A percentile compares a stretch with the other conserved stretches of the same genome.
Conservation (phyloP, 2,113 vertebrate genomes). For the Oreotrochilus melanogaster region DNA sequence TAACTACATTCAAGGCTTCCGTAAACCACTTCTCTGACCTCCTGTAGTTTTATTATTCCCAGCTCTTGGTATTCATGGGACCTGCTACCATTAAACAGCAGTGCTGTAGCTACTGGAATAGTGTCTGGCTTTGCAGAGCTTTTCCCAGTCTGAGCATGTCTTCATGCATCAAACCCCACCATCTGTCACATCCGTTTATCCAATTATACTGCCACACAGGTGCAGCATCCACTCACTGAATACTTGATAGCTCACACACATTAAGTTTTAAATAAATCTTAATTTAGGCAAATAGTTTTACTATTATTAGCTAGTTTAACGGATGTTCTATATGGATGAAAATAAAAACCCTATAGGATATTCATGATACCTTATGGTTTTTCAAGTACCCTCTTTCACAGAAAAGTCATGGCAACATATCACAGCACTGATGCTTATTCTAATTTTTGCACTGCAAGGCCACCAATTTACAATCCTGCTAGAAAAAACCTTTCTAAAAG, state of each 20-base stretch:
- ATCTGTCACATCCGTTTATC: conserved; percentile 55
- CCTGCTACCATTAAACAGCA: not conserved
- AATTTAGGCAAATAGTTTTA: conserved; percentile 1
- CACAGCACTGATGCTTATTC: not conserved
- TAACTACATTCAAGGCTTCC: not conserved
- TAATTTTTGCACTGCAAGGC: not conserved
- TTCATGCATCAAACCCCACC: conserved; percentile 34
- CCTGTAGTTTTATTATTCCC: not conserved
- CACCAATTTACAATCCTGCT: not conserved
- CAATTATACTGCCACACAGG: conserved; percentile 15
- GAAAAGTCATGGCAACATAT: not conserved
- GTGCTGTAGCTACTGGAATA: not conserved
- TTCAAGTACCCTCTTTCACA: not conserved
- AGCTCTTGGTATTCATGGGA: not conserved
- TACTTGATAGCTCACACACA: not conserved
- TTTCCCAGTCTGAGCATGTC: conserved; percentile 21
- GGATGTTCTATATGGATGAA: not conserved
- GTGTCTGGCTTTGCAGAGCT: not conserved
- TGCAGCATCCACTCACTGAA: conserved; percentile 15
- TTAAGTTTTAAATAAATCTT: not conserved
- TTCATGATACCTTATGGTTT: not conserved
- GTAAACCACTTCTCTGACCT: not conserved
- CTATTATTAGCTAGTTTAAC: not conserved
- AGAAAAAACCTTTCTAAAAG: not conserved
- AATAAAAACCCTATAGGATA: not conserved